Conservation (phyloP, 2,888 invertebrate genomes). For the Pristionchus mayeri region DNA sequence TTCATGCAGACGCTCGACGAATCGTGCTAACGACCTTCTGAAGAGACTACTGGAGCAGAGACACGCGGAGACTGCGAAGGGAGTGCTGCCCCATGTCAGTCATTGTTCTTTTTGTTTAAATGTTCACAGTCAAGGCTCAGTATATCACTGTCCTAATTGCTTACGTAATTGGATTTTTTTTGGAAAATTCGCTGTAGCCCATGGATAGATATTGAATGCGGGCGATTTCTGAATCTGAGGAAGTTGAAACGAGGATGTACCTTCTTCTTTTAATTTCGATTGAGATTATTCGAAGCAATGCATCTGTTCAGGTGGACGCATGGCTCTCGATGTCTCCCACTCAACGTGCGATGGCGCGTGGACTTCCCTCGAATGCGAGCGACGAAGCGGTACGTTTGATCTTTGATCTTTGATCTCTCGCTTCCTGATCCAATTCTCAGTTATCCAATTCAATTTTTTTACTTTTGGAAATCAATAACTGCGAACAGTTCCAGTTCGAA, state of each 20-base stretch:
- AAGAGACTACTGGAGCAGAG: slow-evolving; percentile 63
- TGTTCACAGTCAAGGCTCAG: too few relatives aligned
- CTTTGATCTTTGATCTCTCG: neutral
- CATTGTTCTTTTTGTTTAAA: neutral
- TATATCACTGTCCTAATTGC: too few relatives aligned
- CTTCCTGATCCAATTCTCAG: too few relatives aligned
- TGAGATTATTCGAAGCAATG: neutral
- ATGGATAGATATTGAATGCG: too few relatives aligned
- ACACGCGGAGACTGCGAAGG: slow-evolving; percentile 63
- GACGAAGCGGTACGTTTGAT: slow-evolving; percentile 39
- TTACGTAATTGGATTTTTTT: neutral
- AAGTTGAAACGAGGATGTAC: too few relatives aligned
- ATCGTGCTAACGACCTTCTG: slow-evolving; percentile 64
- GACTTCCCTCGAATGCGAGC: slow-evolving; percentile 29
- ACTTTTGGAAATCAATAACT: too few relatives aligned
- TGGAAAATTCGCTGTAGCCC: neutral
- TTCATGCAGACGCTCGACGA: slow-evolving; percentile 53
- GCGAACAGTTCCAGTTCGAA: too few relatives aligned
- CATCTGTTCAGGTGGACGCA: slow-evolving; percentile 54
- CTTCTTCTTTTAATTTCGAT: neutral
- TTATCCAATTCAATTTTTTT: too few relatives aligned
- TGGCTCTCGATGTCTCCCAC: slow-evolving; percentile 63
- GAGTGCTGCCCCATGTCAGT: slow-evolving; percentile 50
- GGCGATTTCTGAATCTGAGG: too few relatives aligned
- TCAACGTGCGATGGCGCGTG: slow-evolving; percentile 58